Percentiles rank a stretch among this genome's conserved stretches.
Evolutionary conservation across 2,113 vertebrate species (phyloP).

Genomic region (Toxotes jaculatrix): DNA sequence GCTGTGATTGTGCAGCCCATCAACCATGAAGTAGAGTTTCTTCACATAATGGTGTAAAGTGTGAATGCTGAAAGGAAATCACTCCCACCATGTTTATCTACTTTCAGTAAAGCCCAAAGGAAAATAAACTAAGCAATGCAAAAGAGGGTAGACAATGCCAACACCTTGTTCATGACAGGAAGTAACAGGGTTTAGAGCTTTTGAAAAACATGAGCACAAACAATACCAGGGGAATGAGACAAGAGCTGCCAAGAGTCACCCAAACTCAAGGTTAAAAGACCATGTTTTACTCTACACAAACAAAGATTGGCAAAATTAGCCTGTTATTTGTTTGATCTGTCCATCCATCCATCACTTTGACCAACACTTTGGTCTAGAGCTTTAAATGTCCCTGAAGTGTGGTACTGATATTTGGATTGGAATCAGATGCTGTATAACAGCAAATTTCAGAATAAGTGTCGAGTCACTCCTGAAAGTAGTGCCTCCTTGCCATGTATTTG

Average conservation of each 20-base stretch:
- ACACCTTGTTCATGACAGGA: constrained; percentile 17
- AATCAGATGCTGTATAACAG: not conserved
- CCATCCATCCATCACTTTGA: not conserved
- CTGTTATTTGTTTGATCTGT: not conserved
- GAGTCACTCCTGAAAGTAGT: no score
- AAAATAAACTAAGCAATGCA: not conserved
- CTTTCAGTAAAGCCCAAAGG: not conserved
- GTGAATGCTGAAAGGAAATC: not conserved
- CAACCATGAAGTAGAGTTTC: not conserved
- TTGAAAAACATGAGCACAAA: not conserved
- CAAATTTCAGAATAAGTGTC: no score
- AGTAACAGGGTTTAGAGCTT: not conserved
- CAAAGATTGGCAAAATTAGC: no score
- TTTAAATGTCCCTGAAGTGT: not conserved
- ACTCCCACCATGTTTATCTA: not conserved
- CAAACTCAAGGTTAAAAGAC: not conserved
- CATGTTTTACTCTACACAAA: not conserved
- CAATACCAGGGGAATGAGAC: not conserved
- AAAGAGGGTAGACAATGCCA: not conserved
- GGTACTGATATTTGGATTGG: not conserved
- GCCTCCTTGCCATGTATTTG: not conserved
- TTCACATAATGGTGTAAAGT: not conserved
- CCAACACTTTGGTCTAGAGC: not conserved
- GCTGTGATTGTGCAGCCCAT: no score
- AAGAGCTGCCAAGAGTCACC: not conserved